Evolutionary conservation across 2,797 vertebrate species (phyloP).

Genomic region (Brachymystax lenok): DNA sequence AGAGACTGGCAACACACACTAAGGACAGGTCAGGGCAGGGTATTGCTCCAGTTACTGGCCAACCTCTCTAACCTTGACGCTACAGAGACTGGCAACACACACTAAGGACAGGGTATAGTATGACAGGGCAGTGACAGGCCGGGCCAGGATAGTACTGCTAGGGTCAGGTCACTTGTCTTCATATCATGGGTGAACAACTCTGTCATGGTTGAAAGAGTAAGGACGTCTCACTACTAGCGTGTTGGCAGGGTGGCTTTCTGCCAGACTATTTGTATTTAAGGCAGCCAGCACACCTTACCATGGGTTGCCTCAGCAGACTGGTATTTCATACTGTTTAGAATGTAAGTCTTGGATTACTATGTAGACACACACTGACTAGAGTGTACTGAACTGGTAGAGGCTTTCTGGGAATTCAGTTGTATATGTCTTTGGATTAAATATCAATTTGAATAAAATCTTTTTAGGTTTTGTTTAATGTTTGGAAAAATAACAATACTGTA

Average conservation of each 20-base stretch:
- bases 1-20: not conserved
- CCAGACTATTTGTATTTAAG: not conserved
- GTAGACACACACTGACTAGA: not conserved
- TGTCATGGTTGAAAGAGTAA: not conserved
- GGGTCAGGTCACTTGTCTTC: too few species aligned
- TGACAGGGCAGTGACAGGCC: too few species aligned
- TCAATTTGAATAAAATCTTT: not conserved
- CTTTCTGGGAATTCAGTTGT: not conserved
- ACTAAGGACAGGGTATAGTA: not conserved
- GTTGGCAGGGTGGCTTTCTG: not conserved
- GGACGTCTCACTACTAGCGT: not conserved
- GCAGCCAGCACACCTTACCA: not conserved
- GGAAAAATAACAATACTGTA: not conserved
- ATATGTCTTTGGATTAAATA: not conserved
- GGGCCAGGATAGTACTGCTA: too few species aligned
- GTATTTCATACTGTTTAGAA: not conserved
- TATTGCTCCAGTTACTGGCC: not conserved
- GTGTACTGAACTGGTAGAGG: not conserved
- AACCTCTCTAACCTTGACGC: not conserved
- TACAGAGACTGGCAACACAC: not conserved
- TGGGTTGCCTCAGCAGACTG: not conserved
- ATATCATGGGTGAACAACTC: too few species aligned
- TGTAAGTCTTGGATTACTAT: not conserved
- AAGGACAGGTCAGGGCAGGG: too few species aligned
- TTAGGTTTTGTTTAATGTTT: not conserved